These are phyloP conservation scores for Eupithecia vulgata DNA, from an alignment of 2,888 invertebrate genomes.

Conservation along the genomic window DNA sequence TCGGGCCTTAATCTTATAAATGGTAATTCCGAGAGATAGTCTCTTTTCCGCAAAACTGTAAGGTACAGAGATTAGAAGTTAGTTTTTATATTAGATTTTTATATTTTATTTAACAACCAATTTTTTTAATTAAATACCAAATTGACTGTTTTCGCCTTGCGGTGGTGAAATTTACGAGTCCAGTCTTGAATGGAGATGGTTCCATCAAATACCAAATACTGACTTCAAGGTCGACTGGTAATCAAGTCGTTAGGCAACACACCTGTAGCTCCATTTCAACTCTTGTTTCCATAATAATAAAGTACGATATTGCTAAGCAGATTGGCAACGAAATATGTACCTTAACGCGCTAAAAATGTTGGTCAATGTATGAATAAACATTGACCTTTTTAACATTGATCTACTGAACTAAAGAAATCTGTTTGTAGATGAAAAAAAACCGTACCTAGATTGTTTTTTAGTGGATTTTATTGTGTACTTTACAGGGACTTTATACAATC, in stretches of 20 bases:
- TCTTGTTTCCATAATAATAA: neutral
- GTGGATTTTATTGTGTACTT: too few relatives aligned
- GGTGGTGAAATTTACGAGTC: neutral
- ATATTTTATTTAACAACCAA: too few relatives aligned
- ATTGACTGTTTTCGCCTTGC: neutral
- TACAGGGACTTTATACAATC: too few relatives aligned
- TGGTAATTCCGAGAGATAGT: too few relatives aligned
- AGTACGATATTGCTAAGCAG: neutral
- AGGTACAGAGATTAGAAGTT: too few relatives aligned
- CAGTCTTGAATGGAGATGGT: neutral
- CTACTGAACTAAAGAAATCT: conserved; percentile 11
- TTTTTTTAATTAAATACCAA: neutral
- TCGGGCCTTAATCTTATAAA: too few relatives aligned
- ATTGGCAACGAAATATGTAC: neutral
- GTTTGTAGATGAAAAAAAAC: too few relatives aligned
- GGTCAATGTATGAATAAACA: conserved; percentile 4
- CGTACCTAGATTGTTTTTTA: too few relatives aligned
- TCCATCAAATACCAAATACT: neutral
- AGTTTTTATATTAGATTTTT: too few relatives aligned
- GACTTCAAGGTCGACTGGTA: conserved; percentile 1
- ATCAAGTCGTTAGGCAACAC: neutral
- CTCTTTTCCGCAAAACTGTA: too few relatives aligned
- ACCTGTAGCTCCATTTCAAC: neutral
- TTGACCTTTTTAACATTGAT: conserved; percentile 11
- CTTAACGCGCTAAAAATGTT: neutral